Conservation (phyloP, 1,140 invertebrate species). For the Dreissena rostriformis region DNA sequence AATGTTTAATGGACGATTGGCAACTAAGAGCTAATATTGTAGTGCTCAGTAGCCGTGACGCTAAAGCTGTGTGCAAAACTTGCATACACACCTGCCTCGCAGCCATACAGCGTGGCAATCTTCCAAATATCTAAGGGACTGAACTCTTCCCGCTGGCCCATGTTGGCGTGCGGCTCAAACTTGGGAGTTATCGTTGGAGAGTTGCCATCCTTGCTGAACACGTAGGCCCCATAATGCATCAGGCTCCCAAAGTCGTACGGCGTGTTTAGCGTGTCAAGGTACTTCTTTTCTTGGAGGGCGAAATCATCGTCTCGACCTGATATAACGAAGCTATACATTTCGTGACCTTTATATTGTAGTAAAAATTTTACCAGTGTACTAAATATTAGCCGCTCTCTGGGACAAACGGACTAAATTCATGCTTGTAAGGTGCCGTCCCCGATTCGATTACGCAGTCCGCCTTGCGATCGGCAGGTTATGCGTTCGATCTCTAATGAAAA, state of each 20-base stretch:
- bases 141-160: slow-evolving; percentile 70
- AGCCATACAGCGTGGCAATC: slow-evolving; percentile 71
- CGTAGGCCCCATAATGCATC: slow-evolving; percentile 81
- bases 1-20: no score
- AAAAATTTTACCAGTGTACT: no score
- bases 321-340: not conserved
- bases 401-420: no score
- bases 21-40: not conserved
- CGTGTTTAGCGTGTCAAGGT: slow-evolving; percentile 56
- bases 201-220: slow-evolving; percentile 76
- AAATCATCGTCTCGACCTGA: slow-evolving; percentile 53
- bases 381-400: no score
- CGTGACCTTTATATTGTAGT: no score
- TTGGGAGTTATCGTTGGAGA: slow-evolving; percentile 77
- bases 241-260: slow-evolving; percentile 80
- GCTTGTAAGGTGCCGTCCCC: no score
- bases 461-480: no score
- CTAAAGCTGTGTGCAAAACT: not conserved
- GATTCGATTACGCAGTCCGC: no score
- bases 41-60: not conserved
- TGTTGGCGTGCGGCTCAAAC: slow-evolving; percentile 59
- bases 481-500: no score
- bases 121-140: slow-evolving; percentile 69
- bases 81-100: slow-evolving; percentile 17
- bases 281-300: slow-evolving; percentile 19